Evolutionary conservation across 2,113 vertebrate genomes (phyloP).

Genomic region (Proteles cristata): DNA sequence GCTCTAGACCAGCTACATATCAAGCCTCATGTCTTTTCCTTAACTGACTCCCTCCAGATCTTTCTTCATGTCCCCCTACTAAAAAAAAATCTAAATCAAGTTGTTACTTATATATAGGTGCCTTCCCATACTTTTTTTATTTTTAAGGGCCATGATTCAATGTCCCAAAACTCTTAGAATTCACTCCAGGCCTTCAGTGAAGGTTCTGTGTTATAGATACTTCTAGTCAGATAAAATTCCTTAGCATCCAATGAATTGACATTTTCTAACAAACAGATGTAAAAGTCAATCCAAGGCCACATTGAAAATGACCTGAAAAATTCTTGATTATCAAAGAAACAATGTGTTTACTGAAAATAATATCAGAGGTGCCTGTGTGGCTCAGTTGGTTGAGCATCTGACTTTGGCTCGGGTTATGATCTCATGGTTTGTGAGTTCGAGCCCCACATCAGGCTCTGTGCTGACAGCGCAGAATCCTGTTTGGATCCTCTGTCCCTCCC

Average conservation of each 20-base stretch:
- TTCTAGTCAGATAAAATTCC: conserved; percentile 65
- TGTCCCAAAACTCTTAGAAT: background rate
- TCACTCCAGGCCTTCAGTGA: conserved; percentile 21
- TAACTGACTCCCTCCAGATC: background rate
- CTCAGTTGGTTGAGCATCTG: too few relatives aligned
- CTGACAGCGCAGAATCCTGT: too few relatives aligned
- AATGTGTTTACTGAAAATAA: conserved; percentile 26
- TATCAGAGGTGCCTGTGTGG: background rate
- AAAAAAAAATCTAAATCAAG: background rate
- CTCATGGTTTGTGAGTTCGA: too few relatives aligned
- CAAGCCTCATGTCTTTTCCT: background rate
- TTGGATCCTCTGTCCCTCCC: too few relatives aligned
- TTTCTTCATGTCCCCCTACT: background rate
- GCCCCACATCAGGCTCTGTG: too few relatives aligned
- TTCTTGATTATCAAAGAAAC: conserved; percentile 28
- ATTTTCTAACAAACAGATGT: conserved; percentile 47
- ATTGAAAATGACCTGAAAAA: conserved; percentile 54
- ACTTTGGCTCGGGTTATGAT: too few relatives aligned
- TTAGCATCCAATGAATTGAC: conserved; percentile 11
- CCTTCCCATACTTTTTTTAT: background rate
- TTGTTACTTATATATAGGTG: background rate
- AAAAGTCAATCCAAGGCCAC: conserved; percentile 56
- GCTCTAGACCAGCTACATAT: background rate
- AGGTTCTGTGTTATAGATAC: background rate
- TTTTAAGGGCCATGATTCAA: background rate